Conservation (phyloP, 1,140 invertebrate species). For the Philaenus spumarius region DNA sequence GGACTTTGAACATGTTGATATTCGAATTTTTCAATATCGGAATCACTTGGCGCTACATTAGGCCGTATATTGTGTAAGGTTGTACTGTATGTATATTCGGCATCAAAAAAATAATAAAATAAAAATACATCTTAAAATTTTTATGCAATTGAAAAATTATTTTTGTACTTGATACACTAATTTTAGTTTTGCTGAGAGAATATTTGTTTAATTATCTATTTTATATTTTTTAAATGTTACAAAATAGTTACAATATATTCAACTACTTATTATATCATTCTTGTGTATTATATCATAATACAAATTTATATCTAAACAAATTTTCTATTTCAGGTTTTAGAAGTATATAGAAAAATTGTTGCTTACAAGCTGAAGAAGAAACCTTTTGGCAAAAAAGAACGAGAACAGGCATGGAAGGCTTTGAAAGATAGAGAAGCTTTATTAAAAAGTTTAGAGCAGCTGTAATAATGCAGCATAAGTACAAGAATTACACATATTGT, state of each 20-base stretch:
- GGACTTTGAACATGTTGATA: no score
- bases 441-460: slow-evolving; percentile 3
- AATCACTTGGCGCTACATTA: no score
- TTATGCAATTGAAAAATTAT: no score
- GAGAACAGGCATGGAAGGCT: slow-evolving; percentile 65
- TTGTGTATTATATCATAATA: slow-evolving; percentile 4
- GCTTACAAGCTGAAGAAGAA: slow-evolving; percentile 70
- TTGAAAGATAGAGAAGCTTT: slow-evolving; percentile 51
- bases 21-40: no score
- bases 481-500: no score
- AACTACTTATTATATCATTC: slow-evolving; percentile 43
- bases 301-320: neutral
- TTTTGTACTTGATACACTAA: neutral
- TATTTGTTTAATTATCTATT: slow-evolving; percentile 6
- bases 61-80: no score
- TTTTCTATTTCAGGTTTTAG: slow-evolving; percentile 45
- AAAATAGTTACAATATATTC: slow-evolving; percentile 46
- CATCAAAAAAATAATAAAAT: no score
- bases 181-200: neutral
- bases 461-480: no score
- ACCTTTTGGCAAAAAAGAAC: slow-evolving; percentile 70
- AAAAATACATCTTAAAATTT: no score
- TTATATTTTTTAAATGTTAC: slow-evolving; percentile 42
- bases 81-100: no score
- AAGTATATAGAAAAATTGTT: slow-evolving; percentile 70